A percentile compares a stretch with the other conserved stretches of the same genome.
These are phyloP conservation scores for Muntiacus muntjak DNA, from an alignment of 2,113 vertebrate genomes.

Conservation along the genomic window DNA sequence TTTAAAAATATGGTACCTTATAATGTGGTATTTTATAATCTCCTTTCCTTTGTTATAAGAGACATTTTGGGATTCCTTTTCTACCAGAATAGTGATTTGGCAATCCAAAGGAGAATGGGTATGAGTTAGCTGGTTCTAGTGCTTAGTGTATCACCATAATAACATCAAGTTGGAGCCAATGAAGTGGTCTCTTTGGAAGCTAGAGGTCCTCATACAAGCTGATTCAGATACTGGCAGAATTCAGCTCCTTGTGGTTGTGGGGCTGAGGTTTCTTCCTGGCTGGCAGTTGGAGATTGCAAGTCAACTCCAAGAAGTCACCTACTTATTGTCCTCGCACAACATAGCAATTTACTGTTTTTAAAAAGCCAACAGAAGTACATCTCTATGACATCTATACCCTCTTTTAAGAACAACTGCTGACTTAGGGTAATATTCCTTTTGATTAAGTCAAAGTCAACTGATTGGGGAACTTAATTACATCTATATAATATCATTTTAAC, in stretches of 20 bases:
- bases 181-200: not conserved
- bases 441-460: not conserved
- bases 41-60: not conserved
- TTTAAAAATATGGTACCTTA: not conserved
- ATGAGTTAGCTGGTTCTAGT: not conserved
- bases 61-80: not conserved
- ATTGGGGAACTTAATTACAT: not conserved
- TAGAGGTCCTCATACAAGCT: not conserved
- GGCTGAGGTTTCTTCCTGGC: not conserved
- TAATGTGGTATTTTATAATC: not conserved
- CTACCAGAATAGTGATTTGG: not conserved
- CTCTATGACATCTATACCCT: not conserved
- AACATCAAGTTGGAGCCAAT: not conserved
- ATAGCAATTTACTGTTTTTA: not conserved
- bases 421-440: not conserved
- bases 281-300: not conserved
- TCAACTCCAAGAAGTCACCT: not conserved
- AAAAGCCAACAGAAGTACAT: not conserved
- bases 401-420: not conserved
- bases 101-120: too few relatives aligned
- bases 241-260: not conserved
- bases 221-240: not conserved
- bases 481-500: not conserved
- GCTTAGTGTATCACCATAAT: not conserved
- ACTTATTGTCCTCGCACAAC: not conserved